Base-by-base conservation (phyloP, 2,113 vertebrate species). In the Grammomys dolichurus region DNA sequence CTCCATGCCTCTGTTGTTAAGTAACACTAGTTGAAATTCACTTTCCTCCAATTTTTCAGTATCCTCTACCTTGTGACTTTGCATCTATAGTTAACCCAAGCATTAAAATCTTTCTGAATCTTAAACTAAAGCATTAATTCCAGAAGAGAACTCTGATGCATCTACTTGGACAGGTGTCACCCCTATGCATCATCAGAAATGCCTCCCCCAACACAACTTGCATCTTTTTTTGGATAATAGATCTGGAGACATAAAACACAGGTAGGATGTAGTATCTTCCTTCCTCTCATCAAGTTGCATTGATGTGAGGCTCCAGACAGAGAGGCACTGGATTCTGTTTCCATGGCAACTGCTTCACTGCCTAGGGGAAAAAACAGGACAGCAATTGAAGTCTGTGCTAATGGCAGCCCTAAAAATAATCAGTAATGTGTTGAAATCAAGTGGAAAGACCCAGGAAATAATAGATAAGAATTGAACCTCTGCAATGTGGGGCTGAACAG, bases 371-470 rank as follows among this genome's bases (percentile, higher is more conserved):
- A 97, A 97, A 95, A 97, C 84, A 97, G 91, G 84, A 96, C 87
- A 95, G 94, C 94, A 95, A 93, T 96, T 97, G 96, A 98, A 96
- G 91, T 93, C 93, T 94, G 93, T 95, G 96, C 93, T 98, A 97
- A 97, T 97, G 95, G 96, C 89, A 97, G 87, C 76, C 96, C 97
- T 97, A 97, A 98, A 97, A 97, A 97, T 97, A 97, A 96, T 95
- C 22, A 0, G 89, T 13, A 67, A 96, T 93, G 89, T 95, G 95
- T 91, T 94, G 95, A 97, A 97, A 96, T 96, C 86, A 97, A 96
- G 87, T 69, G 89, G 91, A 93, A 94, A 84, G 87, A 36, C 65
- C 43, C 54, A 89, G 80, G 54, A 90, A 91, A 72, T 33, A 54
- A 91, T 56, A 94, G 90, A 75, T 63, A 95, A 96, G 95, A 97